A percentile compares a stretch with the other conserved stretches of the same genome.
These are phyloP conservation scores for Scomberomorus guttatus DNA, from an alignment of 2,797 vertebrate genomes.

Conservation along the genomic window DNA sequence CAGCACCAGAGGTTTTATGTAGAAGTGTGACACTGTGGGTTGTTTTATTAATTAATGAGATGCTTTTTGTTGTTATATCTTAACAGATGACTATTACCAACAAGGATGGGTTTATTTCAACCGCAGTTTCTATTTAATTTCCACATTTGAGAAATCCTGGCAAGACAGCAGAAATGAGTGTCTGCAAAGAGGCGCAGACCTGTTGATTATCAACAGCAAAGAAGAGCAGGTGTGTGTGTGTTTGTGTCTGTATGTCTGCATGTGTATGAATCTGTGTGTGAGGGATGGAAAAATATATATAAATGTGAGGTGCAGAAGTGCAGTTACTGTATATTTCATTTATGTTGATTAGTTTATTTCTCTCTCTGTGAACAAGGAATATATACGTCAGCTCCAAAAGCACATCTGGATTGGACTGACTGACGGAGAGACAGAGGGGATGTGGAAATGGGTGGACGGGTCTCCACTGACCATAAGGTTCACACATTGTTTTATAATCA, in stretches of 20 bases:
- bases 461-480: not conserved
- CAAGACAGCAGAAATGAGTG: slow-evolving; percentile 36
- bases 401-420: no score
- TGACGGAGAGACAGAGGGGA: slow-evolving; percentile 7
- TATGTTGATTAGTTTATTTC: no score
- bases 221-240: not conserved
- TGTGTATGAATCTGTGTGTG: no score
- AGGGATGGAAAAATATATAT: no score
- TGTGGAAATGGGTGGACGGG: not conserved
- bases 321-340: no score
- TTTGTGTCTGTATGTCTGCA: not conserved
- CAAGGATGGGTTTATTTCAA: slow-evolving; percentile 51
- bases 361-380: no score
- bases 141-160: not conserved
- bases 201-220: slow-evolving; percentile 41
- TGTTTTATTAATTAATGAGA: not conserved
- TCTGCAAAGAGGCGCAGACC: slow-evolving; percentile 16
- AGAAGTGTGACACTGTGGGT: not conserved
- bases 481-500: no score
- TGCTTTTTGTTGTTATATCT: not conserved
- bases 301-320: no score
- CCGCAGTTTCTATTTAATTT: slow-evolving; percentile 16
- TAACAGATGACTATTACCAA: slow-evolving; percentile 34
- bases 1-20: no score
- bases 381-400: no score